Percentiles rank a stretch among this genome's conserved stretches.
phyloP scores from a whole-genome alignment of 2,797 vertebrate species.

The Cryptoblepharus egeriae region DNA sequence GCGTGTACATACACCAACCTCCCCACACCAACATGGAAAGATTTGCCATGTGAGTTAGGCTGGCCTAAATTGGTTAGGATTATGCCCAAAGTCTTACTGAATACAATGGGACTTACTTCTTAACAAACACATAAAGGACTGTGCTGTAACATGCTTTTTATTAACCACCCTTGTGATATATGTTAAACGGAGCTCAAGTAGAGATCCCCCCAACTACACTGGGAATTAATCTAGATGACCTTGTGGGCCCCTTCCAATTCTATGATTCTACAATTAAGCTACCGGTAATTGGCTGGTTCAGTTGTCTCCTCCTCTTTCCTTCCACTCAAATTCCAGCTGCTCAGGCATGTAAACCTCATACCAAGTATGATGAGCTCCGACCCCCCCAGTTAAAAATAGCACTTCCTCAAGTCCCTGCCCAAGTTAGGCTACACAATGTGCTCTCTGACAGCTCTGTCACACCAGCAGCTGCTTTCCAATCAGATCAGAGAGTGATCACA shows the following conservation, averaged over 20 bases:
- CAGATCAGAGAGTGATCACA: neutral
- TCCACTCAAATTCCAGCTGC: neutral
- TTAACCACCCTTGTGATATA: neutral
- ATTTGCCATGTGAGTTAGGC: too few relatives aligned
- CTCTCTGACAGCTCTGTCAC: neutral
- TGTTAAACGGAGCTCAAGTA: neutral
- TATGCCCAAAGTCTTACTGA: too few relatives aligned
- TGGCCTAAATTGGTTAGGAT: too few relatives aligned
- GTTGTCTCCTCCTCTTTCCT: neutral
- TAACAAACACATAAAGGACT: neutral
- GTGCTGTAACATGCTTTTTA: neutral
- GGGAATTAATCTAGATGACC: too few relatives aligned
- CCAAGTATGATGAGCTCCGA: neutral
- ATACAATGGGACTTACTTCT: too few relatives aligned
- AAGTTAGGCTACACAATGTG: neutral
- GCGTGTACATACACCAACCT: too few relatives aligned
- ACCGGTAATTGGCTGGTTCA: neutral
- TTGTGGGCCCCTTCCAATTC: too few relatives aligned
- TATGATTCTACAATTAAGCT: neutral
- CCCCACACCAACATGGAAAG: too few relatives aligned
- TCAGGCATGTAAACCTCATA: neutral
- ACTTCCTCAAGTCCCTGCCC: neutral
- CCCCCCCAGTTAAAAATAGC: constrained; percentile 24
- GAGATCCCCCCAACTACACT: neutral
- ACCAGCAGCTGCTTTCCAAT: constrained; percentile 24